Percentiles rank a stretch among this genome's conserved stretches.
Conservation (phyloP, 2,888 invertebrate genomes). For the Hirtodrosophila alboralis region DNA sequence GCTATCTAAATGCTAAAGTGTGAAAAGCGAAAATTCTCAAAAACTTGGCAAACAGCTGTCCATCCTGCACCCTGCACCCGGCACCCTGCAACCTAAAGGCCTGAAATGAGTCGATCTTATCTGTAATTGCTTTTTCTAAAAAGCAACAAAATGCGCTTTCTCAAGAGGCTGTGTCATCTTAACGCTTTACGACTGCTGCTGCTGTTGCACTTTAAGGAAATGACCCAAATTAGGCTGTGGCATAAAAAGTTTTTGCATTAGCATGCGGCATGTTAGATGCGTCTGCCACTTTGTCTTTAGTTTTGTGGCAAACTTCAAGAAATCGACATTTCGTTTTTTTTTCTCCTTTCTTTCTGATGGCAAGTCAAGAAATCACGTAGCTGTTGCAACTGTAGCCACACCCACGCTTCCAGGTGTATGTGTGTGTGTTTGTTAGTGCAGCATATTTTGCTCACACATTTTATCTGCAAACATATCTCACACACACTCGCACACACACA, state of each 20-base stretch:
- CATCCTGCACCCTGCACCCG: too few relatives aligned
- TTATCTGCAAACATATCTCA: constrained; percentile 73
- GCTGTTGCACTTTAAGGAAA: constrained; percentile 72
- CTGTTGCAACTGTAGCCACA: constrained; percentile 38
- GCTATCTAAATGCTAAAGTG: constrained; percentile 55
- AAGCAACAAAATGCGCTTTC: constrained; percentile 52
- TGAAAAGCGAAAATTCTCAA: constrained; percentile 71
- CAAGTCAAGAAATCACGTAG: constrained; percentile 61
- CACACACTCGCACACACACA: constrained; percentile 17
- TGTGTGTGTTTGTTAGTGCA: constrained; percentile 28
- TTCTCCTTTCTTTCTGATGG: constrained; percentile 4
- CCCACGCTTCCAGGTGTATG: constrained; percentile 55
- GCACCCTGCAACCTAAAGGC: too few relatives aligned
- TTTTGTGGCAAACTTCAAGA: constrained; percentile 58
- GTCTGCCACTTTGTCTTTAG: constrained; percentile 62
- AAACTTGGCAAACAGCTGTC: constrained; percentile 63
- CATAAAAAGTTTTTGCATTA: constrained; percentile 69
- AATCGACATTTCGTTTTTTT: constrained; percentile 56
- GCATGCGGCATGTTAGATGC: constrained; percentile 44
- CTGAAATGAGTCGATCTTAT: constrained; percentile 81
- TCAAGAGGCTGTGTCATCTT: constrained; percentile 42
- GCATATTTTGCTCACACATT: constrained; percentile 59
- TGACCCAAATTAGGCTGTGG: constrained; percentile 74
- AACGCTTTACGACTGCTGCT: too few relatives aligned
- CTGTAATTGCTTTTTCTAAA: constrained; percentile 78